Evolutionary conservation across 2,797 vertebrate species (phyloP), one percentile per base, ranked within the genome.

Genomic region (Cuniculus paca): DNA sequence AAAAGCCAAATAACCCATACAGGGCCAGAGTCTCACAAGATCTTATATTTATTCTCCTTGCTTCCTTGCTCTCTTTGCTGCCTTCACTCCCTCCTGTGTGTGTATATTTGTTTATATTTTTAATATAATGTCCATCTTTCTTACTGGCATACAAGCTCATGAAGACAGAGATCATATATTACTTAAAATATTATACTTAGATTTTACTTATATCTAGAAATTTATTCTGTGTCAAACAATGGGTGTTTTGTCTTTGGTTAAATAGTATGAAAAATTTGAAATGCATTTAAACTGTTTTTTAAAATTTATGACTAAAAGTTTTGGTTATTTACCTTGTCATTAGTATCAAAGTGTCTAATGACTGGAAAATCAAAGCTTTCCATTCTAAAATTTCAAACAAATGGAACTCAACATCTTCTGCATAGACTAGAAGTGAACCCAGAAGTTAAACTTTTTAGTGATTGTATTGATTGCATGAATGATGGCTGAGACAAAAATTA

Each of bases 221-320:
- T 65, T 88, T 60, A 8, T 8, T 92, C 61, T 82, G 6, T 36
- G 0, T 16, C 45, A 56, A 80, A 72, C 10, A 36, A 6, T 31
- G 54, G 10, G 74, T 48, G 6, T 52, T 65, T 5, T 26, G 13
- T 82, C 10, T 74, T n/a, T 72, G 13, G 20, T 83, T 90, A 81
- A 77, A 89, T 42, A 26, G 80, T 36, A 14, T 39, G 45, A 83
- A 63, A 7, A 36, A 56, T 92, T 88, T 83, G 36, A 58, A 68
- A 91, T 9, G 8, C 31, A 74, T 80, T 84, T 77, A 91, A 78
- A 61, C 60, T 42, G 61, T 56, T 77, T 56, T 77, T 89, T 78
- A 82, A 72, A 93, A 89, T 91, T n/a, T 14, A 24, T 77, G 16
- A 90, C 9, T 72, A 72, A 78, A 92, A 81, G 50, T 54, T 31